phyloP scores from a whole-genome alignment of 2,888 invertebrate genomes.

The Pristionchus exspectatus region DNA sequence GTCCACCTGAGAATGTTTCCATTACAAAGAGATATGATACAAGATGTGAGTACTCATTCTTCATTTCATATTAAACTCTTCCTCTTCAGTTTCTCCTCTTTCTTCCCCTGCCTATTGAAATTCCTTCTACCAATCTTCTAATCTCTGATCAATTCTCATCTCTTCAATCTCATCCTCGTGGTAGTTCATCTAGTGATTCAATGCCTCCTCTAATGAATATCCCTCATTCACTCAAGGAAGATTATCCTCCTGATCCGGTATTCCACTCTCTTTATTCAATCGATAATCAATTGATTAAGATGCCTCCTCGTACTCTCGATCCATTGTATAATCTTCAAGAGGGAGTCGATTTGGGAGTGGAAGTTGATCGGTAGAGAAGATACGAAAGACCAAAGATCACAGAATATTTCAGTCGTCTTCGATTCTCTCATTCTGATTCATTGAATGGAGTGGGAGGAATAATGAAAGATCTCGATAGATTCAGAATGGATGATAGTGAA shows the following conservation, averaged over 20 bases:
- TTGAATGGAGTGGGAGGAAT: constrained; percentile 37
- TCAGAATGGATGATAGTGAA: constrained; percentile 61
- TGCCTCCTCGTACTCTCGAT: constrained; percentile 38
- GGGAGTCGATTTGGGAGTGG: constrained; percentile 1
- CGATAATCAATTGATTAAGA: background rate
- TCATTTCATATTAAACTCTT: background rate
- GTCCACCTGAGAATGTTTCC: constrained; percentile 64
- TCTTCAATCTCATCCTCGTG: constrained; percentile 1
- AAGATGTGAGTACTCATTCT: constrained; percentile 51
- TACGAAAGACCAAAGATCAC: background rate
- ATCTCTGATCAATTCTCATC: background rate
- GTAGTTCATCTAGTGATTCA: constrained; percentile 4
- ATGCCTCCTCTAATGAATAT: constrained; percentile 30
- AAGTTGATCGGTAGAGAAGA: constrained; percentile 27
- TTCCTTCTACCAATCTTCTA: constrained; percentile 23
- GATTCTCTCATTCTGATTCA: constrained; percentile 39
- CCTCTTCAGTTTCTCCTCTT: constrained; percentile 62
- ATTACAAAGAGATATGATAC: constrained; percentile 63
- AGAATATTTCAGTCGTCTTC: background rate
- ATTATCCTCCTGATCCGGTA: constrained; percentile 33
- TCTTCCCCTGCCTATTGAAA: constrained; percentile 63
- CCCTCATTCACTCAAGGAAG: constrained; percentile 48
- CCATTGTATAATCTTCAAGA: constrained; percentile 39
- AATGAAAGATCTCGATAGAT: constrained; percentile 57
- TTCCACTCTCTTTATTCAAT: background rate